A percentile compares a stretch with the other conserved stretches of the same genome.
phyloP scores from a whole-genome alignment of 1,140 invertebrate genomes.

The Chironomus striatipennis region DNA sequence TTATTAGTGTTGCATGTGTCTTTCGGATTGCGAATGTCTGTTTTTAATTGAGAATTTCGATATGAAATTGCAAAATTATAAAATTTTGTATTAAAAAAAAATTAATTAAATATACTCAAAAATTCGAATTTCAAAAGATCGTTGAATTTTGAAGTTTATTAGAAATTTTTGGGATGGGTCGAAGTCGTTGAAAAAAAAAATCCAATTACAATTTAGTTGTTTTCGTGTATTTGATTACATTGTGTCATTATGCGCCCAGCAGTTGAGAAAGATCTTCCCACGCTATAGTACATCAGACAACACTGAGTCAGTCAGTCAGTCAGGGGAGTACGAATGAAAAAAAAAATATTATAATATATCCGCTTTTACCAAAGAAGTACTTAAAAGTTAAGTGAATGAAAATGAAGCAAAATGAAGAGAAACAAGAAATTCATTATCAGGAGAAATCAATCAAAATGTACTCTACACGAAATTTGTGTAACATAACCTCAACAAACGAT shows the following conservation, averaged over 20 bases:
- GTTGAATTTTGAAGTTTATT: background rate
- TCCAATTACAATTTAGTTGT: background rate
- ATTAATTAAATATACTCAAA: background rate
- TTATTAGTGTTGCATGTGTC: too few species aligned
- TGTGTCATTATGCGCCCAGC: background rate
- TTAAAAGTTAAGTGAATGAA: background rate
- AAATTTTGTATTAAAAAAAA: too few species aligned
- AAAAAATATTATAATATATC: background rate
- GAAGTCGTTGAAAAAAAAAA: background rate
- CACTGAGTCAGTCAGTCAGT: background rate
- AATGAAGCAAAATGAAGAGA: background rate
- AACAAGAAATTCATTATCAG: constrained; percentile 22
- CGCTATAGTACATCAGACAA: constrained; percentile 11
- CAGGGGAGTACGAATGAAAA: background rate
- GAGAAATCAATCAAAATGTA: constrained; percentile 22
- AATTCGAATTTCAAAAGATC: background rate
- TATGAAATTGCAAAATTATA: too few species aligned
- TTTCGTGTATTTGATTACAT: constrained; percentile 2
- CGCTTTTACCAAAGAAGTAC: constrained; percentile 15
- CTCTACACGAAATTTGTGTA: constrained; percentile 23
- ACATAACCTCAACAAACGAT: constrained; percentile 23
- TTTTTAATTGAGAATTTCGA: too few species aligned
- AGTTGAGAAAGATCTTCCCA: constrained; percentile 2
- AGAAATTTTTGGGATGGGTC: background rate
- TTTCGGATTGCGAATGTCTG: background rate